Conservation (phyloP, 2,113 vertebrate genomes). For the Ophthalmolycus amberensis region DNA sequence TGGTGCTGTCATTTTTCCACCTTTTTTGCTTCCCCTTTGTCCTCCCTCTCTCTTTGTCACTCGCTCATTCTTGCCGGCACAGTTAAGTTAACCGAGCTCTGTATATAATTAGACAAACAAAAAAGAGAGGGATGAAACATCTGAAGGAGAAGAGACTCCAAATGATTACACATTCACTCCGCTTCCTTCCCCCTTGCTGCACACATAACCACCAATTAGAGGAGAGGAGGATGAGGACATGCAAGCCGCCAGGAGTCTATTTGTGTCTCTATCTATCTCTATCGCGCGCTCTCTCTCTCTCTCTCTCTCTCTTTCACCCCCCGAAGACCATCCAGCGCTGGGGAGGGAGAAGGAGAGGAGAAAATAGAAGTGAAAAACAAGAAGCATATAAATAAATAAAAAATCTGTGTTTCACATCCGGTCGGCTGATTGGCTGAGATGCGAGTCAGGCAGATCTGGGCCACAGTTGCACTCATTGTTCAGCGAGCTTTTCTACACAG, state of each 20-base stretch:
- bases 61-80: constrained; percentile 47
- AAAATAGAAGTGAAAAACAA: constrained; percentile 78
- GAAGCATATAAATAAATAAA: constrained; percentile 71
- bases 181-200: constrained; percentile 83
- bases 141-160: constrained; percentile 83
- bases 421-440: constrained; percentile 73
- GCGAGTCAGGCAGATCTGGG: constrained; percentile 83
- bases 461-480: constrained; percentile 99
- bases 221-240: constrained; percentile 81
- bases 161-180: constrained; percentile 87
- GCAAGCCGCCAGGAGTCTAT: constrained; percentile 80
- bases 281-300: constrained; percentile 21
- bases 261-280: constrained; percentile 69
- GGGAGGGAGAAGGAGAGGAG: constrained; percentile 64
- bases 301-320: constrained; percentile 47
- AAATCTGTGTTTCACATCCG: constrained; percentile 71
- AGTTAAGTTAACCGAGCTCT: constrained; percentile 72
- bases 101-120: constrained; percentile 86
- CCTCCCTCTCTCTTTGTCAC: constrained; percentile 52
- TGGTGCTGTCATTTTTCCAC: constrained; percentile 34
- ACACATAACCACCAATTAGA: constrained; percentile 85
- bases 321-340: constrained; percentile 66
- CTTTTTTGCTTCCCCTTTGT: constrained; percentile 27
- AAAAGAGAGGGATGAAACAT: constrained; percentile 81
- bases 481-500: constrained; percentile 97